Percentiles rank a stretch among this genome's conserved stretches.
These are phyloP conservation scores for Nephrotoma flavescens DNA, from an alignment of 2,888 invertebrate species.

Conservation along the genomic window DNA sequence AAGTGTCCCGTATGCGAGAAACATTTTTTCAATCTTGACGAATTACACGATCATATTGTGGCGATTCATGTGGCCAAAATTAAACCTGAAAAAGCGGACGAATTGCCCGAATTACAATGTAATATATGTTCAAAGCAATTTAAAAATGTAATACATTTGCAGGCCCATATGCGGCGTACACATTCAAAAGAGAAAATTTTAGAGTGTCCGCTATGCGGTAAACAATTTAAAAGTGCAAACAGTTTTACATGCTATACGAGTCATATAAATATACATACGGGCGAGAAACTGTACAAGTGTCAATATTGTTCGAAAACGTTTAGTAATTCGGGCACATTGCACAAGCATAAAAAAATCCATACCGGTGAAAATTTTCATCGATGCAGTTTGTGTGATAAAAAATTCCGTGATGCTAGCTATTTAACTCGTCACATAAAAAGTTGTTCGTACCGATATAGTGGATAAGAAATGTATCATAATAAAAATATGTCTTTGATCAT, in stretches of 20 bases:
- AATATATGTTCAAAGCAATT: slow-evolving; percentile 1
- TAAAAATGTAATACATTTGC: slow-evolving; percentile 1
- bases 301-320: slow-evolving; percentile 5
- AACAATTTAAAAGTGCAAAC: slow-evolving; percentile 5
- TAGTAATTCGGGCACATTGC: slow-evolving; percentile 1
- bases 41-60: background rate
- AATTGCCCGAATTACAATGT: background rate
- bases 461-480: background rate
- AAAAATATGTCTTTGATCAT: background rate
- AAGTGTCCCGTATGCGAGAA: background rate
- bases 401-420: slow-evolving; percentile 4
- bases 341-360: slow-evolving; percentile 5
- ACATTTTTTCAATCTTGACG: background rate
- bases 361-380: slow-evolving; percentile 4
- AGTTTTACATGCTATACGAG: slow-evolving; percentile 1
- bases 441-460: slow-evolving; percentile 2
- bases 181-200: background rate
- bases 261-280: slow-evolving; percentile 4
- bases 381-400: slow-evolving; percentile 2
- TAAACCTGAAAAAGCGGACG: background rate
- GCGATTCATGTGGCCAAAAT: background rate
- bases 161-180: background rate
- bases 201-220: background rate
- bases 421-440: background rate
- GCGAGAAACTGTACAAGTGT: slow-evolving; percentile 1